Conservation (phyloP, 2,888 invertebrate species). For the Thereva unica region DNA sequence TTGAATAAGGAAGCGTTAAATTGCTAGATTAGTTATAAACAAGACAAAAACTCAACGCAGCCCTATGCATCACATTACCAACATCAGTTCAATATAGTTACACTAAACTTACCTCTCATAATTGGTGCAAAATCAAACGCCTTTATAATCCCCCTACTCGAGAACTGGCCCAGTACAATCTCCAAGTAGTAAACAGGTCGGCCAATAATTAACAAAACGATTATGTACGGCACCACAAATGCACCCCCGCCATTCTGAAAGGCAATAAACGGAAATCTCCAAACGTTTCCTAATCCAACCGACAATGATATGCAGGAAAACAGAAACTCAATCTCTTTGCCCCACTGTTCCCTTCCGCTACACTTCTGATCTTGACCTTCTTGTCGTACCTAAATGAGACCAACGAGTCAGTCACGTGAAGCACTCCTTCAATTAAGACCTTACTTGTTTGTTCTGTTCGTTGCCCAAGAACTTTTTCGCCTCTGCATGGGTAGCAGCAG, state of each 20-base stretch:
- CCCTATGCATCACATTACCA: background rate
- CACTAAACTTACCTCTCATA: conserved; percentile 64
- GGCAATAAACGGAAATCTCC: conserved; percentile 70
- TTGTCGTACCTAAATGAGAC: too few relatives aligned
- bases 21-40: too few relatives aligned
- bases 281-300: conserved; percentile 70
- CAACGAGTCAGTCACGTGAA: too few relatives aligned
- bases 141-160: conserved; percentile 69
- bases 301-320: conserved; percentile 65
- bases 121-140: conserved; percentile 68
- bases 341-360: conserved; percentile 60
- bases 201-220: conserved; percentile 67
- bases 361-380: too few relatives aligned
- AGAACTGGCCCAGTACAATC: conserved; percentile 73
- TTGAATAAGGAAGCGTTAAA: too few relatives aligned
- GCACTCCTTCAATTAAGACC: too few relatives aligned
- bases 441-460: too few relatives aligned
- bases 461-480: too few relatives aligned
- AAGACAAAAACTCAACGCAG: background rate
- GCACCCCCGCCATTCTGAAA: conserved; percentile 71
- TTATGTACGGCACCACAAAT: conserved; percentile 68
- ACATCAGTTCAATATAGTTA: background rate
- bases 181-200: conserved; percentile 74
- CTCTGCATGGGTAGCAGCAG: too few relatives aligned
- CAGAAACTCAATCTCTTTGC: conserved; percentile 66